These are phyloP conservation scores for Lasioglossum marginatum DNA, from an alignment of 2,888 invertebrate genomes.

Conservation along the genomic window DNA sequence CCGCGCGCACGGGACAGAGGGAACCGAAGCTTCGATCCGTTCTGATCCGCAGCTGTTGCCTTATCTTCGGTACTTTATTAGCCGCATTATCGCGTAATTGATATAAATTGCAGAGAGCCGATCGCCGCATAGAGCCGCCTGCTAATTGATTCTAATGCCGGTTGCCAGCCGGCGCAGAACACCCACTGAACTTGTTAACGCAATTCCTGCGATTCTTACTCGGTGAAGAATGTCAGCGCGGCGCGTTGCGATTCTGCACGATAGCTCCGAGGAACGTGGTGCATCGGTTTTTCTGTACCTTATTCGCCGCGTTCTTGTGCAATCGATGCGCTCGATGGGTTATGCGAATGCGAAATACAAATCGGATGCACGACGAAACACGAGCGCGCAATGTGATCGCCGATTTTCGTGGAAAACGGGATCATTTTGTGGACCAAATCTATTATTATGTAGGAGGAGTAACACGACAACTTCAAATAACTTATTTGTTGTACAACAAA, in stretches of 20 bases:
- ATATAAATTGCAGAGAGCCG: slow-evolving; percentile 27
- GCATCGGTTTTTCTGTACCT: neutral
- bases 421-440: neutral
- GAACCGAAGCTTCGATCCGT: neutral
- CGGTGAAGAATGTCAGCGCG: neutral
- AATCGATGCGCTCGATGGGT: neutral
- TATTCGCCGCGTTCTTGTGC: neutral
- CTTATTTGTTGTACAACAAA: too few relatives aligned
- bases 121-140: neutral
- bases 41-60: neutral
- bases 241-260: slow-evolving; percentile 2
- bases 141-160: slow-evolving; percentile 33
- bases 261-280: neutral
- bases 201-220: slow-evolving; percentile 5
- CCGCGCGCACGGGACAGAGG: neutral
- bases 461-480: too few relatives aligned
- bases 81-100: slow-evolving; percentile 32
- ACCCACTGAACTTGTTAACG: slow-evolving; percentile 15
- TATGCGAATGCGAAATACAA: slow-evolving; percentile 1
- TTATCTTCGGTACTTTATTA: slow-evolving; percentile 31
- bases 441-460: too few relatives aligned
- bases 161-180: slow-evolving; percentile 9
- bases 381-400: neutral
- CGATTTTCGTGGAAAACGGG: neutral
- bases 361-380: neutral